Conservation (phyloP, 1,140 invertebrate genomes). For the Saxidomus purpurata region DNA sequence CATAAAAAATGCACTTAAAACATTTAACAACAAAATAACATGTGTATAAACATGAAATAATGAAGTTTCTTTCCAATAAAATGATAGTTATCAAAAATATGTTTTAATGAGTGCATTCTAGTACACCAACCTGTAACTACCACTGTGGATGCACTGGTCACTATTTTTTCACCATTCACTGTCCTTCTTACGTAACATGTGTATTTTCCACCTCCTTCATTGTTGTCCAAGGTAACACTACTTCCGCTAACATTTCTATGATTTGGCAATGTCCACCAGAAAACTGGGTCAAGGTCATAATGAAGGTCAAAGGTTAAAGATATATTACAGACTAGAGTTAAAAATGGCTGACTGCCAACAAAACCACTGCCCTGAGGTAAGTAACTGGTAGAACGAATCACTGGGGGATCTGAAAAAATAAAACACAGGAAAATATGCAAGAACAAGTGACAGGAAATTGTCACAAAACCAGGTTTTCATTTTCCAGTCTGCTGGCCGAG, state of each 20-base stretch:
- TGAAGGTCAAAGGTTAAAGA: conserved; percentile 11
- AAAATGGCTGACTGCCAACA: not conserved
- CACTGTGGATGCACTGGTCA: not conserved
- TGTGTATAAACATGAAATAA: no score
- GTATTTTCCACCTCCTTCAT: not conserved
- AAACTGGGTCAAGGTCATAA: conserved; percentile 26
- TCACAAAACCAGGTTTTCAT: no score
- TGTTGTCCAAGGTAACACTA: not conserved
- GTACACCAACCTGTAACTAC: not conserved
- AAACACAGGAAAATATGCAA: no score
- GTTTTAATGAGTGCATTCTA: no score
- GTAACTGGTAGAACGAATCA: not conserved
- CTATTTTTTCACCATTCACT: not conserved
- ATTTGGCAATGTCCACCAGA: conserved; percentile 52
- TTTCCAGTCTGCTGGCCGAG: no score
- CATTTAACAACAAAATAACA: no score
- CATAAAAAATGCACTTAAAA: no score
- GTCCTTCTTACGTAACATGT: conserved; percentile 6
- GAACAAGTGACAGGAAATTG: no score
- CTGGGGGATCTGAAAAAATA: conserved; percentile 29
- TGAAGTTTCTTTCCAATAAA: no score
- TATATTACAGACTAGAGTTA: conserved; percentile 29
- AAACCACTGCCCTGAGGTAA: conserved; percentile 39
- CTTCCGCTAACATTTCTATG: conserved; percentile 24
- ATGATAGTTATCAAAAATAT: no score